These are phyloP conservation scores for Leucozona laternaria DNA, from an alignment of 2,888 invertebrate species.

Conservation along the genomic window DNA sequence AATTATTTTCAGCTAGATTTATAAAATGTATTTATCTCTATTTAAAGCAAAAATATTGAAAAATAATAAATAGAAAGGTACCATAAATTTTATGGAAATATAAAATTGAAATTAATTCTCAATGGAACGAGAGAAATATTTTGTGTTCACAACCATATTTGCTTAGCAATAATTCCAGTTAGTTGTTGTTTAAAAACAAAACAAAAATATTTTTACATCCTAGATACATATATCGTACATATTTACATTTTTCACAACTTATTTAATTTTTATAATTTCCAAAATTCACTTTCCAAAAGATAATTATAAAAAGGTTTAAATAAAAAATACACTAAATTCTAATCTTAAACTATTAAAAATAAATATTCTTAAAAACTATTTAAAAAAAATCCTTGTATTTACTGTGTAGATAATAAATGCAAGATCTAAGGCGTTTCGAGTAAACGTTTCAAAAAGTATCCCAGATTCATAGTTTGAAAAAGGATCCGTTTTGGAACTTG, in stretches of 20 bases:
- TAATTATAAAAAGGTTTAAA: neutral
- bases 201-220: neutral
- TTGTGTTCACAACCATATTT: slow-evolving; percentile 62
- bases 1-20: slow-evolving; percentile 5
- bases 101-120: slow-evolving; percentile 9
- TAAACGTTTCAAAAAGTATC: slow-evolving; percentile 38
- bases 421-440: slow-evolving; percentile 35
- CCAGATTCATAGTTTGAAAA: slow-evolving; percentile 16
- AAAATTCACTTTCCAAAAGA: neutral
- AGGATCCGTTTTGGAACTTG: neutral
- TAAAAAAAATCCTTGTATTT: slow-evolving; percentile 25
- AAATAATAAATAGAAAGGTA: slow-evolving; percentile 1
- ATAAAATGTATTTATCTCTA: slow-evolving; percentile 4
- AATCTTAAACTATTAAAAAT: slow-evolving; percentile 47
- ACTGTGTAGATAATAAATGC: slow-evolving; percentile 35
- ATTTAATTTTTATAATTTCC: neutral
- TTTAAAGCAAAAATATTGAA: slow-evolving; percentile 6
- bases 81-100: slow-evolving; percentile 68
- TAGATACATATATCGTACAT: slow-evolving; percentile 14
- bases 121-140: slow-evolving; percentile 23
- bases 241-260: slow-evolving; percentile 24
- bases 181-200: neutral
- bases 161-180: slow-evolving; percentile 7
- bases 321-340: slow-evolving; percentile 20
- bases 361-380: slow-evolving; percentile 54